Percentiles rank a stretch among this genome's conserved stretches.
Evolutionary conservation across 1,140 invertebrate genomes (phyloP).

Genomic region (Caenorhabditis briggsae): DNA sequence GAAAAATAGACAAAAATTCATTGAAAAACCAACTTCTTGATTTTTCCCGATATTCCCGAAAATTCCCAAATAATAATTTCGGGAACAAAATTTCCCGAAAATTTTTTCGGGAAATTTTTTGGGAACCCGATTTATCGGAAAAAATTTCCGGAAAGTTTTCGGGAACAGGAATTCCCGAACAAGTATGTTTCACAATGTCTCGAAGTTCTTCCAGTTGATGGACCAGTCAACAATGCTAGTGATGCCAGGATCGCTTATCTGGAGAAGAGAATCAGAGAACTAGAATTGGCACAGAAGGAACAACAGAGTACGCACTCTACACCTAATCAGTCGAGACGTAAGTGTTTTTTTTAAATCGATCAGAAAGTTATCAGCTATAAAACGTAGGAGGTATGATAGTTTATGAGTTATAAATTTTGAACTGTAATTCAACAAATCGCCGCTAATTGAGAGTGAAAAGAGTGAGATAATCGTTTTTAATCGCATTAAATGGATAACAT

Average conservation of each 20-base stretch:
- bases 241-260: conserved; percentile 34
- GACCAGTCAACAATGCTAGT: conserved; percentile 11
- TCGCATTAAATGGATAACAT: conserved; percentile 9
- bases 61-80: no score
- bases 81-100: no score
- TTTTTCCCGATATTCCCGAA: no score
- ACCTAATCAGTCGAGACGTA: conserved; percentile 31
- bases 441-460: background rate
- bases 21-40: no score
- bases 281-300: conserved; percentile 27
- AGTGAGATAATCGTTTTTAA: conserved; percentile 40
- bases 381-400: background rate
- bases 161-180: no score
- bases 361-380: background rate
- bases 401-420: background rate
- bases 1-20: no score
- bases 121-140: no score
- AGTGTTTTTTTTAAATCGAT: background rate
- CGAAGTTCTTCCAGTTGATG: background rate
- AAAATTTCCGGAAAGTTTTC: no score
- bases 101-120: no score
- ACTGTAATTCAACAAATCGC: background rate
- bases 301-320: background rate
- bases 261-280: conserved; percentile 23
- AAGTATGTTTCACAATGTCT: no score